Base-by-base conservation (phyloP, 2,113 vertebrate species). In the Ptychochromis oligacanthus region DNA sequence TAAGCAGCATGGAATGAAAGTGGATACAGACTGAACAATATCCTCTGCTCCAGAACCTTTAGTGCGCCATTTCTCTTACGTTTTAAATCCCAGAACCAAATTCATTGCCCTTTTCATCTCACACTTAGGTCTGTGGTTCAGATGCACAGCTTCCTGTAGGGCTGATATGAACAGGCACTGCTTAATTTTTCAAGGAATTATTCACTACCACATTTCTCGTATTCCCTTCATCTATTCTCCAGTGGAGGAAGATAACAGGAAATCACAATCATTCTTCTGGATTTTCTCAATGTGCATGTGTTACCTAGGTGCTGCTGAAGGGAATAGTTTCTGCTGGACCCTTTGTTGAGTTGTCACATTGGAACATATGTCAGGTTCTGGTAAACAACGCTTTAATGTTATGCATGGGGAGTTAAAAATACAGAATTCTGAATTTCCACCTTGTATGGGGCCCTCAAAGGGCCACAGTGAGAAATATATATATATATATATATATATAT, bases 121-220 rank as follows among this genome's bases (percentile, higher is more conserved):
- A 1, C 60, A n/a, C 34, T 56, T 75, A 72, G 72, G 55, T 52
- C 31, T 40, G 12, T 18, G 12, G 55, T 81, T 83, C 75, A 83
- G n/a, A 74, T 59, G 60, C 43, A 22, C 43, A 61, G 40, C 43
- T 75, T 11, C 58, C 26, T 75, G 46, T 14, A 4, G 43, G 57
- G 65, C 46, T 59, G 67, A 67, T 65, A 77, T 56, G 62, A 90
- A 55, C 52, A 81, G 79, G 12, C 74, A 40, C 40, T 20, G 58
- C 72, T 76, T 80, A 55, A 82, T 82, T 80, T 84, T 75, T 59
- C 38, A 58, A 13, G 26, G 64, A 78, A 81, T 85, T 76, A 85
- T 81, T 89, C 82, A 75, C 62, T n/a, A 34, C 18, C 40, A n/a
- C 49, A 64, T 77, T 64, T 81, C 80, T 59, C 22, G 18, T 31